Percentiles rank a stretch among this genome's conserved stretches.
phyloP scores from a whole-genome alignment of 2,888 invertebrate genomes.

The Sussaba pulchella region DNA sequence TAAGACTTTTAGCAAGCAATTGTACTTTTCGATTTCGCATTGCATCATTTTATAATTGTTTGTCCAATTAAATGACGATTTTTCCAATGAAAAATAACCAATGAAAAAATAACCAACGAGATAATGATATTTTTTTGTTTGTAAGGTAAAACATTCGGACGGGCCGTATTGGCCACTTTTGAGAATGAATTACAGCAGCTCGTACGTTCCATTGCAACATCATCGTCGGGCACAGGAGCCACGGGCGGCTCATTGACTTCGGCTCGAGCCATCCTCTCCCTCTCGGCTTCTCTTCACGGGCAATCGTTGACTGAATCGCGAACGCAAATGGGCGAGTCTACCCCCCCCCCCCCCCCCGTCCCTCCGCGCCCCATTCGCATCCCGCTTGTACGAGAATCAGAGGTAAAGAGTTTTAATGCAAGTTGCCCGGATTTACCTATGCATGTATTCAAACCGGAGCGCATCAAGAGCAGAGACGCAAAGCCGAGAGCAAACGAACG shows the following conservation, averaged over 20 bases:
- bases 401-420: conserved; percentile 26
- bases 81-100: too few relatives aligned
- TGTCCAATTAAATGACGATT: too few relatives aligned
- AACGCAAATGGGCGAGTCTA: conserved; percentile 18
- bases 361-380: background rate
- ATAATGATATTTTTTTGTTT: too few relatives aligned
- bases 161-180: too few relatives aligned
- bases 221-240: conserved; percentile 14
- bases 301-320: conserved; percentile 19
- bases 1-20: too few relatives aligned
- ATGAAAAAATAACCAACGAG: too few relatives aligned
- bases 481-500: conserved; percentile 58
- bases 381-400: background rate
- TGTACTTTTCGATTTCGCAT: too few relatives aligned
- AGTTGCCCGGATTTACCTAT: conserved; percentile 23
- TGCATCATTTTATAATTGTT: too few relatives aligned
- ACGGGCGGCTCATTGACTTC: conserved; percentile 24
- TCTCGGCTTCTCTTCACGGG: too few relatives aligned
- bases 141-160: too few relatives aligned
- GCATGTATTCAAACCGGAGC: conserved; percentile 19
- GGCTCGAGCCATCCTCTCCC: background rate
- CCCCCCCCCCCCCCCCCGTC: background rate
- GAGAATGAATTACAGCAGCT: conserved; percentile 10
- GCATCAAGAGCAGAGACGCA: conserved; percentile 35
- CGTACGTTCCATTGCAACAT: conserved; percentile 17